A percentile compares a stretch with the other conserved stretches of the same genome.
phyloP scores from a whole-genome alignment of 1,140 invertebrate genomes.

The Orius insidiosus region DNA sequence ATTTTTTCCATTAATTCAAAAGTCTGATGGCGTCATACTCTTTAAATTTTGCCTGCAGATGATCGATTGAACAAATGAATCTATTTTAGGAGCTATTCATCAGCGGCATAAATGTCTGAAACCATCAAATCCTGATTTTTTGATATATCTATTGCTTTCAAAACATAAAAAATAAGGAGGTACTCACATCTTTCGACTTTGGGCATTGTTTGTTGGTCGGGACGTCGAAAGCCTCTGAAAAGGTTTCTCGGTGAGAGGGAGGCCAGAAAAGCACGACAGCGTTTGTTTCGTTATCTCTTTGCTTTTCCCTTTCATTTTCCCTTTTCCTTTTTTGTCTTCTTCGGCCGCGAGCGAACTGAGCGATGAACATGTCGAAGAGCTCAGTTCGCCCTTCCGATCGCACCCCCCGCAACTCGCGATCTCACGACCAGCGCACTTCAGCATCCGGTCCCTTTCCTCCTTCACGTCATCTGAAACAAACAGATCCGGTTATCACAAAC shows the following conservation, averaged over 20 bases:
- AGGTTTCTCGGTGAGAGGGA: slow-evolving; percentile 24
- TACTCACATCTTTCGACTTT: slow-evolving; percentile 50
- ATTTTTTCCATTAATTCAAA: too few relatives aligned
- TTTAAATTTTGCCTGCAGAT: too few relatives aligned
- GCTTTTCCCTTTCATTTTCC: slow-evolving; percentile 13
- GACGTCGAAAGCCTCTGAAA: slow-evolving; percentile 18
- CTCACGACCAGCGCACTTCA: slow-evolving; percentile 24
- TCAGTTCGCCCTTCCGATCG: slow-evolving; percentile 26
- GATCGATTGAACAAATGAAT: too few relatives aligned
- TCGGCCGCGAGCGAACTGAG: slow-evolving; percentile 25
- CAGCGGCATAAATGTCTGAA: too few relatives aligned
- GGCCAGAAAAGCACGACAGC: slow-evolving; percentile 27
- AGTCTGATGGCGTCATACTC: too few relatives aligned
- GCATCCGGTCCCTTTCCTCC: slow-evolving; percentile 5
- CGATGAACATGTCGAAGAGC: slow-evolving; percentile 36
- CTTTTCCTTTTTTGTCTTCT: slow-evolving; percentile 8
- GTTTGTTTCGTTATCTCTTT: slow-evolving; percentile 19
- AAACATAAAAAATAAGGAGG: too few relatives aligned
- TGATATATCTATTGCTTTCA: too few relatives aligned
- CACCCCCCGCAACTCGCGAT: slow-evolving; percentile 31
- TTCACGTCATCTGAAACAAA: too few relatives aligned
- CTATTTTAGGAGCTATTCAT: too few relatives aligned
- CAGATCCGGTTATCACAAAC: too few relatives aligned
- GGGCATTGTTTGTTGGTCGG: slow-evolving; percentile 37
- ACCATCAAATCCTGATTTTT: too few relatives aligned